Evolutionary conservation across 2,797 vertebrate species (phyloP), one percentile per base, ranked within the genome.

Genomic region (Columba guinea): DNA sequence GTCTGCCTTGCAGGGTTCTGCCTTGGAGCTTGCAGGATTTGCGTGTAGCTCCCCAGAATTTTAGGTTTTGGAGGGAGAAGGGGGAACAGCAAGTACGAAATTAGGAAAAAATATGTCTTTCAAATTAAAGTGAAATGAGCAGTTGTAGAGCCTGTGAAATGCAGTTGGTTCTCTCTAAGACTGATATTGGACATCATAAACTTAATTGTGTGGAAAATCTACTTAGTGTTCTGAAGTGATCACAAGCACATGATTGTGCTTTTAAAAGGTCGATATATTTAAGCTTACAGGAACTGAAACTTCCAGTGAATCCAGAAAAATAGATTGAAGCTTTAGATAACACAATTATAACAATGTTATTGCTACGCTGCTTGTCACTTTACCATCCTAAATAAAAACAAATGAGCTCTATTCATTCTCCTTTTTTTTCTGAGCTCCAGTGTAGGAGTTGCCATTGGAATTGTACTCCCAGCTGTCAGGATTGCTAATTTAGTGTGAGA

Each of bases 161-260:
- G 53, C 78, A 52, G 24, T 53, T 82, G 52, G 10, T 75, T 84
- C 87, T 94, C 67, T 37, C 77, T 84, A n/a, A 83, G 48, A 34
- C 56, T 90, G 77, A 70, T 84, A 64, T 11, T 46, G 64, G 74
- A 70, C 71, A 85, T 68, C 27, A 68, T 87, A 93, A 93, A 87
- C 74, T 37, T 92, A 94, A 96, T 94, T 62, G 93, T 55, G 52
- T 93, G 89, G 92, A 94, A 95, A 96, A 95, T 87, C 87, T 92
- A 62, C 58, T 91, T 81, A 80, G 37, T 56, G 58, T 70, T 92
- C 93, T 91, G 87, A 71, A 39, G 92, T 53, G 90, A 94, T 93
- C 93, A 80, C 53, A 62, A 34, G 48, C 71, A 51, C 78, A 23
- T 60, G 83, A 67, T 70, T 87, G 64, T 93, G 85, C 95, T 96